Evolutionary conservation across 2,888 invertebrate species (phyloP).

Genomic region (Ichneumoninae sp.): DNA sequence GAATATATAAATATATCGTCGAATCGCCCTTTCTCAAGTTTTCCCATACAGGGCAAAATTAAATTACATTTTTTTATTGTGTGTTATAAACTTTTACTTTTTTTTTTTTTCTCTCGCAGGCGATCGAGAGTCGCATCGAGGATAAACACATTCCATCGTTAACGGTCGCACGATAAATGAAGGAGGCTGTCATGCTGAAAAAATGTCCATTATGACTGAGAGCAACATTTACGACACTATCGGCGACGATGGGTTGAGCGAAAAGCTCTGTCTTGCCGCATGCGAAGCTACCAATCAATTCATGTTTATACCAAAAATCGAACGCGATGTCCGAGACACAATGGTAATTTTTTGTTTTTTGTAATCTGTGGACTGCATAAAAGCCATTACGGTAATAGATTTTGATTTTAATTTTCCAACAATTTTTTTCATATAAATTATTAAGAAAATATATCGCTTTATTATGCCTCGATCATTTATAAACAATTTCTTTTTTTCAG

Average conservation of each 20-base stretch:
- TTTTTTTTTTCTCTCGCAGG: not conserved
- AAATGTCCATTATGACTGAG: constrained; percentile 72
- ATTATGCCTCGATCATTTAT: not conserved
- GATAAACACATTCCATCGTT: not conserved
- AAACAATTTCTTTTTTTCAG: not conserved
- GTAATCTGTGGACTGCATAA: too few relatives aligned
- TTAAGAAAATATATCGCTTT: not conserved
- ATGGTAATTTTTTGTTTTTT: constrained; percentile 66
- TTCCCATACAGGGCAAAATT: not conserved
- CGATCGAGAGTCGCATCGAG: not conserved
- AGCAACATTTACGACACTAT: constrained; percentile 67
- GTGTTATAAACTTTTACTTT: not conserved
- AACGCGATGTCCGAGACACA: constrained; percentile 59
- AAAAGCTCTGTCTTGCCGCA: constrained; percentile 61
- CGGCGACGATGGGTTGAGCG: constrained; percentile 63
- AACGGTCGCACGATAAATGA: not conserved
- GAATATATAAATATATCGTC: not conserved
- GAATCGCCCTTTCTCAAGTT: not conserved
- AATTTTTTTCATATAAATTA: not conserved
- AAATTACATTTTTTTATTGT: not conserved
- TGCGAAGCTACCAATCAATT: constrained; percentile 65
- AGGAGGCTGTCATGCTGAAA: constrained; percentile 32
- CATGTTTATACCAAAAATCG: constrained; percentile 67
- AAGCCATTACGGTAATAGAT: too few relatives aligned
- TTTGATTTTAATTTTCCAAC: too few relatives aligned